phyloP scores from a whole-genome alignment of 2,888 invertebrate genomes.

The Drosophila ustulata region DNA sequence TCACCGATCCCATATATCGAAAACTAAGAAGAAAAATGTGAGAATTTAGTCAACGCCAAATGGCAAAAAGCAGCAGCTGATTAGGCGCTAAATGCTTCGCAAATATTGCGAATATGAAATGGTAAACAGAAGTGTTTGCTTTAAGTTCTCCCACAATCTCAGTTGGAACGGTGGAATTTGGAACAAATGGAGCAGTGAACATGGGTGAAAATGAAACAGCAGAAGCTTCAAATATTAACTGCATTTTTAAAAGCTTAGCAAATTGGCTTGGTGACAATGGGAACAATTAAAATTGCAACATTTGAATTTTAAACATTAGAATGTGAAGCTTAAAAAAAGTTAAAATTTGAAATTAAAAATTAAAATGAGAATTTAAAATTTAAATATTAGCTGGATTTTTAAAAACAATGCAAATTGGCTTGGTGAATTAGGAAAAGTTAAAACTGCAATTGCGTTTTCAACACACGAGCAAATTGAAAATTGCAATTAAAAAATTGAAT shows the following conservation, averaged over 20 bases:
- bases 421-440: no score
- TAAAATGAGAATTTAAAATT: no score
- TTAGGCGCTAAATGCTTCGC: conserved; percentile 22
- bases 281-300: not conserved
- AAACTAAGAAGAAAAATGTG: not conserved
- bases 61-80: conserved; percentile 16
- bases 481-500: no score
- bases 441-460: no score
- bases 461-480: no score
- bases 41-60: not conserved
- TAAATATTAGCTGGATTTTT: no score
- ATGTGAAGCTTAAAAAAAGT: no score
- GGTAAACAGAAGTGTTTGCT: not conserved
- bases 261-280: no score
- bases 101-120: conserved; percentile 20
- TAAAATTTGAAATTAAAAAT: no score
- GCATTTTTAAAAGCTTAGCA: not conserved
- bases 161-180: not conserved
- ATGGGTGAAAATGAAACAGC: not conserved
- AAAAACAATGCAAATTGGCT: no score
- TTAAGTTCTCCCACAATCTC: conserved; percentile 1
- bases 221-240: not conserved
- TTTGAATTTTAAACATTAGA: no score
- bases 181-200: not conserved
- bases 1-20: conserved; percentile 3